Percentiles rank a stretch among this genome's conserved stretches.
phyloP scores from a whole-genome alignment of 2,888 invertebrate species.

The Xanthia togata region DNA sequence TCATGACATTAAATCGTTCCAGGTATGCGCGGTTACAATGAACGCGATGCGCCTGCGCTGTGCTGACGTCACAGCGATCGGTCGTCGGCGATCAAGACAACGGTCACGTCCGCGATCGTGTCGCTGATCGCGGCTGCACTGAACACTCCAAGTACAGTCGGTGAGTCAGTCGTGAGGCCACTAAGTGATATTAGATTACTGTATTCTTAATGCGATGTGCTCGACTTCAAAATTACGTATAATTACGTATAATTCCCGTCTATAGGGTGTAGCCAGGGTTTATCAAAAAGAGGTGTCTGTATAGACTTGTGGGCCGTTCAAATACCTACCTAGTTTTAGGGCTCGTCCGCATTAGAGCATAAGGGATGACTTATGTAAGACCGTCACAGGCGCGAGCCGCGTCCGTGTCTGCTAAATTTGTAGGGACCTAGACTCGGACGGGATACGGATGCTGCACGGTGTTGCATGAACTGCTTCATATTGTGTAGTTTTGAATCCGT shows the following conservation, averaged over 20 bases:
- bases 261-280: conserved; percentile 47
- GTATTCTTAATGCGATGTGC: conserved; percentile 29
- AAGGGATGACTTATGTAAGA: background rate
- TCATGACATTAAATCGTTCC: conserved; percentile 61
- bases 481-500: background rate
- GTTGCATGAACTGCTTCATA: background rate
- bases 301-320: background rate
- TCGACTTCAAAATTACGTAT: conserved; percentile 23
- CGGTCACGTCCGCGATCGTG: conserved; percentile 56
- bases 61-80: conserved; percentile 71
- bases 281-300: background rate
- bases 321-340: background rate
- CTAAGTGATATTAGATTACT: conserved; percentile 66
- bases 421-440: background rate
- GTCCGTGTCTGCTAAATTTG: background rate
- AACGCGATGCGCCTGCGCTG: conserved; percentile 73
- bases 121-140: conserved; percentile 53
- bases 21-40: conserved; percentile 88
- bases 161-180: conserved; percentile 69
- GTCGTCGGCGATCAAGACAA: conserved; percentile 55
- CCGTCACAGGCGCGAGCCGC: background rate
- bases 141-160: conserved; percentile 68
- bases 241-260: conserved; percentile 2
- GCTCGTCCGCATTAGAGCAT: background rate
- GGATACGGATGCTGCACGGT: background rate